A percentile compares a stretch with the other conserved stretches of the same genome.
These are phyloP conservation scores for Notothenia rossii DNA, from an alignment of 2,113 vertebrate species.

Conservation along the genomic window DNA sequence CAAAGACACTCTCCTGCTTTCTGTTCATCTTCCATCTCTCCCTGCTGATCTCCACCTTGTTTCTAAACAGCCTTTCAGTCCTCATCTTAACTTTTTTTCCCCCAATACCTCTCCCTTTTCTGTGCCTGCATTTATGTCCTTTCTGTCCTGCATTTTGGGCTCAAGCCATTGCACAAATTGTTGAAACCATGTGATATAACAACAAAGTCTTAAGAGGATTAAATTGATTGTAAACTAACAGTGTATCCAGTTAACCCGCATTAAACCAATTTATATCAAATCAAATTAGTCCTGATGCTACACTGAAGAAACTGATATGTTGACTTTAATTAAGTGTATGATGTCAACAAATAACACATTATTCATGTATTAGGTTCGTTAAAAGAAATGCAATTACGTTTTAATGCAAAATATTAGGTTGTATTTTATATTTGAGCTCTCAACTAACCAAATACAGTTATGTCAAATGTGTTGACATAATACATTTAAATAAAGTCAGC, in stretches of 20 bases:
- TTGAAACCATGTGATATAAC: background rate
- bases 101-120: background rate
- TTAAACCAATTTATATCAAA: background rate
- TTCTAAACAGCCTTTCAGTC: slow-evolving; percentile 14
- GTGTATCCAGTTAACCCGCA: background rate
- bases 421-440: no score
- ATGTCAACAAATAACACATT: no score
- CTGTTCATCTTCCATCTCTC: slow-evolving; percentile 26
- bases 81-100: background rate
- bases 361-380: no score
- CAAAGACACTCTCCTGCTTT: slow-evolving; percentile 57
- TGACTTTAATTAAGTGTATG: no score
- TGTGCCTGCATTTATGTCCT: slow-evolving; percentile 1
- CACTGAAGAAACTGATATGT: no score
- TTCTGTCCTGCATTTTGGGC: background rate
- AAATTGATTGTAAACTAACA: background rate
- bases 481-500: no score
- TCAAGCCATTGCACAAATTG: background rate
- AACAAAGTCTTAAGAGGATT: background rate
- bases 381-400: no score
- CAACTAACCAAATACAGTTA: no score
- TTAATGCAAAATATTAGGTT: no score
- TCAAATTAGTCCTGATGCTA: no score
- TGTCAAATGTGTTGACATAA: no score
- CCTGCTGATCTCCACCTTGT: slow-evolving; percentile 35